phyloP scores from a whole-genome alignment of 2,888 invertebrate genomes.

The Erebia palarica region DNA sequence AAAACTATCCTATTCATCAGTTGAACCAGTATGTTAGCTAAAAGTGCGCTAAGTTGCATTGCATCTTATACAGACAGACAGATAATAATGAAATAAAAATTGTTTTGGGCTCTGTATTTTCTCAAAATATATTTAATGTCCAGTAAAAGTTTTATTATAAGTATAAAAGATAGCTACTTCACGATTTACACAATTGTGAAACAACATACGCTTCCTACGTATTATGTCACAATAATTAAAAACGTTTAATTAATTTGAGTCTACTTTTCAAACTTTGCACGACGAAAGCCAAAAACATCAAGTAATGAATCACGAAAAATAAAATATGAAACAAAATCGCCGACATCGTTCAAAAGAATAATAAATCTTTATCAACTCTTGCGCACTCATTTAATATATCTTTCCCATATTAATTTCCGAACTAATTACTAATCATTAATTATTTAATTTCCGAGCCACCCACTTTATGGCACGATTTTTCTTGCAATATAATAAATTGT shows the following conservation, averaged over 20 bases:
- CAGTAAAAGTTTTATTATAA: background rate
- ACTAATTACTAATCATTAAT: constrained; percentile 35
- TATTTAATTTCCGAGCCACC: constrained; percentile 36
- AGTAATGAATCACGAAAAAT: constrained; percentile 34
- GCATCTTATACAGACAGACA: too few species aligned
- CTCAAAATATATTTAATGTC: background rate
- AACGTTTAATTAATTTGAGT: background rate
- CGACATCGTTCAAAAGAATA: constrained; percentile 33
- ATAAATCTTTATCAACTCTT: constrained; percentile 36
- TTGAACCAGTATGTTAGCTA: too few species aligned
- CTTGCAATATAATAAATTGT: constrained; percentile 32
- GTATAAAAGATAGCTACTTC: too few species aligned
- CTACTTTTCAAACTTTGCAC: background rate
- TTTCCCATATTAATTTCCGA: constrained; percentile 35
- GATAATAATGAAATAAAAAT: too few species aligned
- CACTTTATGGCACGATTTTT: constrained; percentile 38
- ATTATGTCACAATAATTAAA: constrained; percentile 4
- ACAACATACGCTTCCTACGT: background rate
- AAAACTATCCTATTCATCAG: too few species aligned
- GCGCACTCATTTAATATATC: constrained; percentile 29
- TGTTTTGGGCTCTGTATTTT: too few species aligned
- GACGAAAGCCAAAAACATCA: constrained; percentile 1
- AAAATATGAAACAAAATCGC: constrained; percentile 30
- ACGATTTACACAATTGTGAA: too few species aligned
- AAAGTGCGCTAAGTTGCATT: too few species aligned